Evolutionary conservation across 2,113 vertebrate genomes (phyloP).

Genomic region (Sprattus sprattus): DNA sequence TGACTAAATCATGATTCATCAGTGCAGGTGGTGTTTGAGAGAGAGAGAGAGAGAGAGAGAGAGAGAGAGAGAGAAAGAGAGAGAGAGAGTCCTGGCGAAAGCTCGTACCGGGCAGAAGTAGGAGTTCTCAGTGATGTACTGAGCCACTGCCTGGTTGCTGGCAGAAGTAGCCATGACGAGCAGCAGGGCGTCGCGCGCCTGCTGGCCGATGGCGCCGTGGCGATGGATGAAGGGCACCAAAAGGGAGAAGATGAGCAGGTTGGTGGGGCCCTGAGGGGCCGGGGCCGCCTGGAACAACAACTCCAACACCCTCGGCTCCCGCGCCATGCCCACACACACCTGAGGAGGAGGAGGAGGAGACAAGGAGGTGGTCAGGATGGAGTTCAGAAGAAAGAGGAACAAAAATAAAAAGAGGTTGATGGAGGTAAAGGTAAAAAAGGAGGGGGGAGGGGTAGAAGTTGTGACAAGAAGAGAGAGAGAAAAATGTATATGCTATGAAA

Average conservation of each 20-base stretch:
- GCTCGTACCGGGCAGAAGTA: conserved; percentile 93
- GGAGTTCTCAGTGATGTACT: conserved; percentile 90
- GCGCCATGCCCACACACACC: conserved; percentile 86
- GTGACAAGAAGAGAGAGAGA: neutral
- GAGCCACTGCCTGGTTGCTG: conserved; percentile 79
- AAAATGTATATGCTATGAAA: neutral
- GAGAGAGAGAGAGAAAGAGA: neutral
- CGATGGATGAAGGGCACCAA: conserved; percentile 95
- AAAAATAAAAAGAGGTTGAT: too few relatives aligned
- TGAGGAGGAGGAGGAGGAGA: neutral
- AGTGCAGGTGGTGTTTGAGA: neutral
- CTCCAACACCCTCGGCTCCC: conserved; percentile 85
- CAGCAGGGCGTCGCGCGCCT: conserved; percentile 89
- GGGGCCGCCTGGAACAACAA: conserved; percentile 82
- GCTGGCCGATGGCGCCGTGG: conserved; percentile 88
- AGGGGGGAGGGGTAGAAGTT: neutral
- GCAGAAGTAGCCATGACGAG: conserved; percentile 94
- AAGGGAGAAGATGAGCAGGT: conserved; percentile 91
- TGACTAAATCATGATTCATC: neutral
- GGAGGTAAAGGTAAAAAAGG: too few relatives aligned
- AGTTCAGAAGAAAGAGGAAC: too few relatives aligned
- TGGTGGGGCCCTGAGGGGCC: conserved; percentile 79
- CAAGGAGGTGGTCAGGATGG: too few relatives aligned
- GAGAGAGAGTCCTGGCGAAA: neutral
- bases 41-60: neutral